Percentiles rank a stretch among this genome's conserved stretches.
Evolutionary conservation across 1,140 invertebrate genomes (phyloP).

Genomic region (Plectrocnemia conspersa): DNA sequence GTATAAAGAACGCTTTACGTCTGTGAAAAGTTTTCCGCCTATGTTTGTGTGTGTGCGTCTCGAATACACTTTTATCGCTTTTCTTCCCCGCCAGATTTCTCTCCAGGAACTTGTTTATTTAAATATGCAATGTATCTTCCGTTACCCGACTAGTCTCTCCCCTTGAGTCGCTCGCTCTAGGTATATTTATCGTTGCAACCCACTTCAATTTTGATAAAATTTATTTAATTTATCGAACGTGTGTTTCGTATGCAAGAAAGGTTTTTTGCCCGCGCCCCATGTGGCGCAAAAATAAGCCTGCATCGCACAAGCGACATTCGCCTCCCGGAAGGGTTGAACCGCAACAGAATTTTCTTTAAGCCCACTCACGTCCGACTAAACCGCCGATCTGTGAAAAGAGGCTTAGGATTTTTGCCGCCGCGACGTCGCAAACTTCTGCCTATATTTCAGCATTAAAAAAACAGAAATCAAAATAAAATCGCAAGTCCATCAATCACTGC

Average conservation of each 20-base stretch:
- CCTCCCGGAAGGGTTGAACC: background rate
- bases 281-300: slow-evolving; percentile 8
- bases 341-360: slow-evolving; percentile 19
- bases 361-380: slow-evolving; percentile 1
- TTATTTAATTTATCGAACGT: background rate
- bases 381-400: slow-evolving; percentile 10
- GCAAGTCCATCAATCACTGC: no score
- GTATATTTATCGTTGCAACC: background rate
- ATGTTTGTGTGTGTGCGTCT: slow-evolving; percentile 13
- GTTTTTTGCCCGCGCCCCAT: background rate
- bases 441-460: slow-evolving; percentile 6
- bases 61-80: slow-evolving; percentile 34
- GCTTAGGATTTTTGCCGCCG: slow-evolving; percentile 10
- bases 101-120: slow-evolving; percentile 30
- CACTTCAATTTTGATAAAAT: background rate
- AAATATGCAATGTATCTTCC: slow-evolving; percentile 32
- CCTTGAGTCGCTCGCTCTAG: background rate
- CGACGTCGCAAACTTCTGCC: background rate
- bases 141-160: background rate
- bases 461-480: no score
- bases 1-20: background rate
- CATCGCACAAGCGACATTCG: background rate
- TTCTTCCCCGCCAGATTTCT: slow-evolving; percentile 32
- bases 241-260: background rate
- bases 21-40: slow-evolving; percentile 2